Base-by-base conservation (phyloP, 2,888 invertebrate species). In the Amphipyra berbera region DNA sequence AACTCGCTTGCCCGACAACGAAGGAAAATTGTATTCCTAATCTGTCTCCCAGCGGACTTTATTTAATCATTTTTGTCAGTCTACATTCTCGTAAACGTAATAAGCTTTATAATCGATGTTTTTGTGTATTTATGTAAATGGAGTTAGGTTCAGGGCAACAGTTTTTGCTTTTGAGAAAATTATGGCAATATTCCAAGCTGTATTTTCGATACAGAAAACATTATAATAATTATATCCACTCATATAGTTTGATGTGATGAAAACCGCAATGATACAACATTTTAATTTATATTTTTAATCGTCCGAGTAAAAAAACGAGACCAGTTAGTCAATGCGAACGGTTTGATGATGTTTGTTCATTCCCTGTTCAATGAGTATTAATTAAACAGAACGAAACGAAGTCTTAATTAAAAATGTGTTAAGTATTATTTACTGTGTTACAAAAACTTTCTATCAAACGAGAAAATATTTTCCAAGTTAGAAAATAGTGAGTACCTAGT, bases 381-480 rank as follows among this genome's bases (percentile, higher is more conserved):
- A 46, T 46, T 38, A 38, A 46, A 46, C 13, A 15, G n/a, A 44
- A 44, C 4, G 12, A 35, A 35, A 35, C 35, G 33, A 42, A 52
- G 14, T 45, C 13, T 38, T 55, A 55, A 55, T 55, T 55, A 55
- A 55, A 21, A 55, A 55, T 46, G 37, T 38, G 27, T n/a, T 12
- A 46, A 30, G 12, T 1, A 21, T 44, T 44, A 38, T 38, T 54
- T 27, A 12, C 7, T 27, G 5, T 37, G 10, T 27, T 21, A 37
- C 44, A 54, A 10, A 44, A 42, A 15, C 12, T 15, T 42, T 7
- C 21, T 10, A 38, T 27, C 9, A 49, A 21, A 15, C 9, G 15
- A 42, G 15, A 15, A 15, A 42, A 37, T 10, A 37, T 37, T 9
- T 9, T 37, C 8, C 12, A 30, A 30, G 27, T 30, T 30, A 30